Conservation (phyloP, 2,113 vertebrate species). For the Dendrocopos noguchii region DNA sequence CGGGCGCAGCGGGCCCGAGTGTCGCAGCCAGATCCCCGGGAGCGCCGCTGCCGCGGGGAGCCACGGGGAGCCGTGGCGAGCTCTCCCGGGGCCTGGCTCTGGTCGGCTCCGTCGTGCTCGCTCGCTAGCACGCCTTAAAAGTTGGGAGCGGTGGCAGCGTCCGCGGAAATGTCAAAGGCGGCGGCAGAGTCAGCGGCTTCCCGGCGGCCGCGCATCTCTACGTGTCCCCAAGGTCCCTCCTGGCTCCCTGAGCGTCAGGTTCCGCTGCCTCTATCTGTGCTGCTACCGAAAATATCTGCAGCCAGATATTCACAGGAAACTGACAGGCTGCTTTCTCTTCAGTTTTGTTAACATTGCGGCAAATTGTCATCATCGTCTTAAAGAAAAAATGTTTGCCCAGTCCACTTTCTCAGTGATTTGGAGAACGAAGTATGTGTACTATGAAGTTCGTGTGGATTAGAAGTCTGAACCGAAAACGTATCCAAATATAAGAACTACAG, state of each 20-base stretch:
- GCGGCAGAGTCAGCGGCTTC: background rate
- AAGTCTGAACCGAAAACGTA: background rate
- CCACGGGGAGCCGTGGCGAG: background rate
- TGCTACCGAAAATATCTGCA: rapidly evolving
- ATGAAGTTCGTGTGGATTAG: background rate
- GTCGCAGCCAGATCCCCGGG: background rate
- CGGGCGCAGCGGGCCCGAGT: background rate
- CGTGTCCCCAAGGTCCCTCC: background rate
- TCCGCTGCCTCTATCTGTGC: background rate
- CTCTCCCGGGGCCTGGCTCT: background rate
- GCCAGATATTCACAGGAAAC: background rate
- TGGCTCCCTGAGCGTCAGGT: background rate
- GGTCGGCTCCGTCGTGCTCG: background rate
- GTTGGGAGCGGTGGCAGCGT: background rate
- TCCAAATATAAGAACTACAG: background rate
- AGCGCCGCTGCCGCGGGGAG: background rate
- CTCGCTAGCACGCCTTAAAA: background rate
- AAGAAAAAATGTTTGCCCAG: background rate
- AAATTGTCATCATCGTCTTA: background rate
- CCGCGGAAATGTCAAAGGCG: background rate
- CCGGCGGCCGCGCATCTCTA: background rate
- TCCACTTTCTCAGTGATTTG: rapidly evolving
- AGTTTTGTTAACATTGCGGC: background rate
- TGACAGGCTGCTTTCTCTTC: background rate
- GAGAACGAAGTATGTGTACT: rapidly evolving